phyloP scores from a whole-genome alignment of 2,797 vertebrate genomes.

The Margarornis squamiger region DNA sequence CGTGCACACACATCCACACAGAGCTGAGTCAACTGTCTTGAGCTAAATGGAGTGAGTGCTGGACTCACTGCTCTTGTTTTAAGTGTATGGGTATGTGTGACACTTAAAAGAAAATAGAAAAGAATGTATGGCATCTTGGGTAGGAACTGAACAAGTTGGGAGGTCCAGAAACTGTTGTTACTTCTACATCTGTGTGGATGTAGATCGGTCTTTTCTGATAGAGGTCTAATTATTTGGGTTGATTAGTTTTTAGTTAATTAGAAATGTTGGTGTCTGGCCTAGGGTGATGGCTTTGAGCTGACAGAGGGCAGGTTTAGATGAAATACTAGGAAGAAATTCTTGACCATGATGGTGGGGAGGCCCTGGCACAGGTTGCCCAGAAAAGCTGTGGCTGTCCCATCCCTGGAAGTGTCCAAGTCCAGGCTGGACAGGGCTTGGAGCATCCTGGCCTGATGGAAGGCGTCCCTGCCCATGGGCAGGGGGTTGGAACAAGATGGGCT shows the following conservation, averaged over 20 bases:
- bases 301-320: background rate
- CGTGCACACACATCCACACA: background rate
- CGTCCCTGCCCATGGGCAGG: background rate
- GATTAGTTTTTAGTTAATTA: background rate
- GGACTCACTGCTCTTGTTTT: background rate
- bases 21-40: background rate
- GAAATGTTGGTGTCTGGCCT: rapidly evolving
- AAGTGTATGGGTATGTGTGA: background rate
- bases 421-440: background rate
- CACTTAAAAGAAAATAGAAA: background rate
- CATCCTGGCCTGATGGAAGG: background rate
- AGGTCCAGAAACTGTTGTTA: rapidly evolving
- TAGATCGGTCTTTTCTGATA: background rate
- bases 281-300: background rate
- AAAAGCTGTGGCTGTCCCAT: background rate
- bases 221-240: background rate
- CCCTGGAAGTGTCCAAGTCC: background rate
- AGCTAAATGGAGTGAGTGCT: background rate
- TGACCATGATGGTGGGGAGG: background rate
- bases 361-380: background rate
- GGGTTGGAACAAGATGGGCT: background rate
- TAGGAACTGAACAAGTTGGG: background rate
- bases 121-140: background rate
- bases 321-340: background rate
- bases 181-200: background rate